Evolutionary conservation across 2,888 invertebrate genomes (phyloP).

Genomic region (Ceratothoa steindachneri): DNA sequence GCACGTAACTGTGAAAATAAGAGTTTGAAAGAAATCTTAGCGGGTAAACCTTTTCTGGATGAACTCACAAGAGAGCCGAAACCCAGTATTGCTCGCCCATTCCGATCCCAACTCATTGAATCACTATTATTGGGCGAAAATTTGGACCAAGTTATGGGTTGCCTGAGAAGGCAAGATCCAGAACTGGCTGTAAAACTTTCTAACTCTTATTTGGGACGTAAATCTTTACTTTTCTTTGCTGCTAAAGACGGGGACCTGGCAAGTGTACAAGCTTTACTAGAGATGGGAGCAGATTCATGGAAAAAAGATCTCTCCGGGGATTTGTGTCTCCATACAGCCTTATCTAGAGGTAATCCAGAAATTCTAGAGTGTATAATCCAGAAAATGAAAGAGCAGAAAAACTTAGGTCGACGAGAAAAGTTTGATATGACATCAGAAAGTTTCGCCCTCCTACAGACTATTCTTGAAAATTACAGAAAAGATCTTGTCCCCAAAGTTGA

Average conservation of each 20-base stretch:
- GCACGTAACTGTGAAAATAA: slow-evolving; percentile 1
- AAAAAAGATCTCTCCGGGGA: slow-evolving; percentile 20
- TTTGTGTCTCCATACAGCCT: slow-evolving; percentile 37
- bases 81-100: slow-evolving; percentile 15
- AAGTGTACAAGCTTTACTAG: slow-evolving; percentile 20
- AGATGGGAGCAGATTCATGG: slow-evolving; percentile 34
- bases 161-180: neutral
- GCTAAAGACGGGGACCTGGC: slow-evolving; percentile 17
- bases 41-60: slow-evolving; percentile 9
- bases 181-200: slow-evolving; percentile 22
- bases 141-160: neutral
- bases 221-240: slow-evolving; percentile 27
- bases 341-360: slow-evolving; percentile 20
- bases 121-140: slow-evolving; percentile 16
- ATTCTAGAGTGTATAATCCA: slow-evolving; percentile 24
- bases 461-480: slow-evolving; percentile 22
- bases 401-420: neutral
- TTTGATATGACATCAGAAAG: slow-evolving; percentile 27
- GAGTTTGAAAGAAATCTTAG: slow-evolving; percentile 19
- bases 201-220: slow-evolving; percentile 25
- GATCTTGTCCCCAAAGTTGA: neutral
- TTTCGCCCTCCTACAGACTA: slow-evolving; percentile 24
- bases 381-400: slow-evolving; percentile 28
- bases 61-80: slow-evolving; percentile 4
- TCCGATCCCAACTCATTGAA: slow-evolving; percentile 27